These are phyloP conservation scores for Calephelis nemesis DNA, from an alignment of 1,140 invertebrate genomes.

Conservation along the genomic window DNA sequence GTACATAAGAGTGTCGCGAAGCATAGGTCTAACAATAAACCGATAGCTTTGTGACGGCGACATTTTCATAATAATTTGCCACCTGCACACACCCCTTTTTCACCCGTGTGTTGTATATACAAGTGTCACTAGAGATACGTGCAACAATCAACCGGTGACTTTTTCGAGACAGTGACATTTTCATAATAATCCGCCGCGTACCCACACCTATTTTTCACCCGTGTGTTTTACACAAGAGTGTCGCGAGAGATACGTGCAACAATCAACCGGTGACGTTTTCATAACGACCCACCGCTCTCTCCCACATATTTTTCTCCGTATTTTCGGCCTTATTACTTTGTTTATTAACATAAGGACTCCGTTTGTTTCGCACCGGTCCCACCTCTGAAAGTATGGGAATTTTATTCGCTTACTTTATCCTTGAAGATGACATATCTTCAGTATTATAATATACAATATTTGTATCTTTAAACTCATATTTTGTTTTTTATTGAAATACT, in stretches of 20 bases:
- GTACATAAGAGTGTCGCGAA: conserved; percentile 10
- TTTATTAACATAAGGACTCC: conserved; percentile 38
- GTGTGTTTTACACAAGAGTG: conserved; percentile 20
- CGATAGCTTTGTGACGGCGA: no score
- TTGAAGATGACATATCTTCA: conserved; percentile 3
- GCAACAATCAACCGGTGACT: not conserved
- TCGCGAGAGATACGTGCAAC: conserved; percentile 32
- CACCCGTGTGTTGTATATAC: conserved; percentile 13
- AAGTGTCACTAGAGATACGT: conserved; percentile 29
- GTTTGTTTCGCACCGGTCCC: conserved; percentile 26
- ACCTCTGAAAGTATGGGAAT: conserved; percentile 14
- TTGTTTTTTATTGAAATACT: not conserved
- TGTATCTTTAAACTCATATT: not conserved
- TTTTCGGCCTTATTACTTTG: conserved; percentile 37
- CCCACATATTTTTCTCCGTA: conserved; percentile 36
- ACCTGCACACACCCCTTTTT: not conserved
- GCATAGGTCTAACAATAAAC: conserved; percentile 27
- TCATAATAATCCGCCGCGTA: no score
- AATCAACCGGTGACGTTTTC: conserved; percentile 27
- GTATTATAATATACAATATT: conserved; percentile 11
- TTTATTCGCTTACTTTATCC: conserved; percentile 13
- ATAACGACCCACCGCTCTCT: conserved; percentile 23
- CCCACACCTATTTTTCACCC: not conserved
- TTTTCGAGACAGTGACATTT: no score
- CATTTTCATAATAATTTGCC: no score